Evolutionary conservation across 2,113 vertebrate species (phyloP).

Genomic region (Colinus virginianus): DNA sequence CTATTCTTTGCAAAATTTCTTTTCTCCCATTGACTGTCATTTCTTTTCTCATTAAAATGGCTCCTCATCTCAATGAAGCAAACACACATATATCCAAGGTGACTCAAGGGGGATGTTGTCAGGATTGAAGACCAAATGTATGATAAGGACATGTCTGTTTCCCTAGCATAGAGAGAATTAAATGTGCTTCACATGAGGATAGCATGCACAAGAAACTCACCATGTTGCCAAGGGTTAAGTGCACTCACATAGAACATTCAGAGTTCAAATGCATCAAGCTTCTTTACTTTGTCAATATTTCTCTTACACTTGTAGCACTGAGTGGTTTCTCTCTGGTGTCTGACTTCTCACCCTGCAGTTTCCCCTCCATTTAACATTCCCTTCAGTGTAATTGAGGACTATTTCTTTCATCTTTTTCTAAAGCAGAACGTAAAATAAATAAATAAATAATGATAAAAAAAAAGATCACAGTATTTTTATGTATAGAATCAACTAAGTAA

Average conservation of each 20-base stretch:
- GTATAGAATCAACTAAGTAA: neutral
- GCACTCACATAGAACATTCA: neutral
- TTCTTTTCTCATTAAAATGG: neutral
- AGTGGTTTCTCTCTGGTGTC: conserved; percentile 24
- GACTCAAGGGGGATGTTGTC: neutral
- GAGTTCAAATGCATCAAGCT: conserved; percentile 11
- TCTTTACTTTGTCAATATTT: conserved; percentile 49
- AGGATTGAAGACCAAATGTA: neutral
- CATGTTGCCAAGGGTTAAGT: neutral
- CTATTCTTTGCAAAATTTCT: neutral
- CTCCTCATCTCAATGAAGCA: neutral
- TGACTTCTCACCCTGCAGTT: neutral
- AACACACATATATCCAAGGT: neutral
- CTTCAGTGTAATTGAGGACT: neutral
- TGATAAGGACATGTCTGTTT: neutral
- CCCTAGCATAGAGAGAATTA: neutral
- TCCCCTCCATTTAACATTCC: conserved; percentile 28
- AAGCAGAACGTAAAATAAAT: neutral
- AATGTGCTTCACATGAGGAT: neutral
- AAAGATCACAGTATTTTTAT: neutral
- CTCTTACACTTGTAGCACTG: neutral
- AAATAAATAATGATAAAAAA: neutral
- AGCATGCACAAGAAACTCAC: neutral
- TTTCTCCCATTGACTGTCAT: neutral
- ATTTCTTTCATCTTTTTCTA: neutral